phyloP scores from a whole-genome alignment of 2,113 vertebrate genomes.

The Enhydra lutris region DNA sequence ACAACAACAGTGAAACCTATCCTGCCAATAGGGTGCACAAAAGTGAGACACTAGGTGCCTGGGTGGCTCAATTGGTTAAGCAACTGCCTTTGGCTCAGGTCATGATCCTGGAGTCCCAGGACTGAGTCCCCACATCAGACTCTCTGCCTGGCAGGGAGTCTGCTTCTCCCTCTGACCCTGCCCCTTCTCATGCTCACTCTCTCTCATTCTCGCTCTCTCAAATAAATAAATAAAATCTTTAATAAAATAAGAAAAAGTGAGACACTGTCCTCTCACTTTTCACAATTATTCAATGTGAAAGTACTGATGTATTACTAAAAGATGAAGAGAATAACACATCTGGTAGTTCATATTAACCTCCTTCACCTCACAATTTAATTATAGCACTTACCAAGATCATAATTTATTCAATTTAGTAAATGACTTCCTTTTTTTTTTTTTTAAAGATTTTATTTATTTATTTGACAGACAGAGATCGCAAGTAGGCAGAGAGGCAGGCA shows the following conservation, averaged over 20 bases:
- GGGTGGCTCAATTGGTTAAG: no score
- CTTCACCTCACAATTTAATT: conserved; percentile 17
- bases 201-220: no score
- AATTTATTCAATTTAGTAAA: conserved; percentile 21
- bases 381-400: neutral
- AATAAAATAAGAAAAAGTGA: neutral
- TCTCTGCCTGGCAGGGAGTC: no score
- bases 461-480: no score
- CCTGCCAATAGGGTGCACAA: neutral
- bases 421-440: neutral
- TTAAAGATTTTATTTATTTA: no score
- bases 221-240: no score
- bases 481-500: no score
- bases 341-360: conserved; percentile 12
- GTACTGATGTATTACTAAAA: neutral
- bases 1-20: neutral
- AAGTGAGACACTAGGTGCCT: neutral
- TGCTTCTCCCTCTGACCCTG: no score
- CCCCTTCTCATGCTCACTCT: no score
- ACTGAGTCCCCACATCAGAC: no score
- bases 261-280: conserved; percentile 37
- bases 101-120: no score
- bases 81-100: no score
- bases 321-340: neutral
- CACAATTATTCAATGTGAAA: conserved; percentile 11